A percentile compares a stretch with the other conserved stretches of the same genome.
Evolutionary conservation across 2,113 vertebrate genomes (phyloP).

Genomic region (Dermatemys mawii): DNA sequence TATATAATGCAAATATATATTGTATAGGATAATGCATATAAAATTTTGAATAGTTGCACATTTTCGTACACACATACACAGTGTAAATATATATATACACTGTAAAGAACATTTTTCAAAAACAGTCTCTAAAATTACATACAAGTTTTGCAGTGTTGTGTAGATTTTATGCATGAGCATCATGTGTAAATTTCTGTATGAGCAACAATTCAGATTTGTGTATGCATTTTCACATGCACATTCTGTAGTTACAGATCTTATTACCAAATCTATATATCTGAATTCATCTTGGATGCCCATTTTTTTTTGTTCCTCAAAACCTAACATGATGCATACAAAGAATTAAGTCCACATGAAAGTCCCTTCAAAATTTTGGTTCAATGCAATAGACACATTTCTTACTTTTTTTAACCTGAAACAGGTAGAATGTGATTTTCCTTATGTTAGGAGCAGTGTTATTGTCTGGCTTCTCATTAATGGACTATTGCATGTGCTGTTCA

Average conservation of each 20-base stretch:
- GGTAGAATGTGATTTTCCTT: background rate
- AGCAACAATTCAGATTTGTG: background rate
- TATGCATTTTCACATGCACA: background rate
- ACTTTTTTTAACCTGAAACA: background rate
- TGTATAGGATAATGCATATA: background rate
- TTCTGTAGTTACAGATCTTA: background rate
- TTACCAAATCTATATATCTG: background rate
- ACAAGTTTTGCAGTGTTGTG: background rate
- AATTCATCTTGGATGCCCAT: background rate
- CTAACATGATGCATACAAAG: accelerated
- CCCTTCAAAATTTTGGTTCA: background rate
- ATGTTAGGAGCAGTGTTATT: background rate
- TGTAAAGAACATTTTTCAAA: background rate
- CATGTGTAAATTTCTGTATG: background rate
- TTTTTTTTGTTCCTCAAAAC: background rate
- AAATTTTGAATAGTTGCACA: background rate
- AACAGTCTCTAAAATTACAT: background rate
- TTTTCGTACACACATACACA: background rate
- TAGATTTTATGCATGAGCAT: background rate
- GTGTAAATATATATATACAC: background rate
- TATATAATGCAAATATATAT: background rate
- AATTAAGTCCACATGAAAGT: background rate
- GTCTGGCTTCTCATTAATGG: background rate
- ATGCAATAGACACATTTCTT: background rate
- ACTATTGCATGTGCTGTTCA: background rate